Percentiles rank a stretch among this genome's conserved stretches.
phyloP scores from a whole-genome alignment of 2,113 vertebrate genomes.

The Elgaria multicarinata region DNA sequence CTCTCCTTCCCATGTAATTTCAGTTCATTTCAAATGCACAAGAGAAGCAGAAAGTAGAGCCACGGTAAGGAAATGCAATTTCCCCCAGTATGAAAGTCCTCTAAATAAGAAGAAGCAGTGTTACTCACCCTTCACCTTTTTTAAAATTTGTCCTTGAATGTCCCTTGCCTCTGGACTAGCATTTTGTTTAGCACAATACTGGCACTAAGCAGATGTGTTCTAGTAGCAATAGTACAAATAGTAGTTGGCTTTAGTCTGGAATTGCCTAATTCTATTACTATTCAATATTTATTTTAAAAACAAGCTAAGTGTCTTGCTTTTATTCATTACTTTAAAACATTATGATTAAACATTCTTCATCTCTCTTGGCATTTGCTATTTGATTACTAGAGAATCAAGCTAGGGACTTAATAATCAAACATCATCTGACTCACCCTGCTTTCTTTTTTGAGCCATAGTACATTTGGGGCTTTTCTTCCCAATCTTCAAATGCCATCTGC shows the following conservation, averaged over 20 bases:
- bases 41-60: too few relatives aligned
- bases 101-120: too few relatives aligned
- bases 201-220: background rate
- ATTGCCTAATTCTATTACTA: background rate
- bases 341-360: background rate
- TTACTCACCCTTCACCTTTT: background rate
- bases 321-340: background rate
- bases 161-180: background rate
- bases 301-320: background rate
- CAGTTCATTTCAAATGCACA: too few relatives aligned
- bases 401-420: conserved; percentile 6
- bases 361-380: conserved; percentile 14
- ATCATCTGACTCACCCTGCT: background rate
- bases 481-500: conserved; percentile 34
- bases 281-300: background rate
- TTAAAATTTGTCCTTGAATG: background rate
- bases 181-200: background rate
- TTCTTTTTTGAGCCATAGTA: conserved; percentile 11
- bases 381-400: background rate
- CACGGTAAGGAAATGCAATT: too few relatives aligned
- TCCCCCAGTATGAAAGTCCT: too few relatives aligned
- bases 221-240: background rate
- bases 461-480: conserved; percentile 1
- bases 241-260: background rate
- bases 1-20: too few relatives aligned